Conservation (phyloP, 2,888 invertebrate genomes). For the Stramonita haemastoma region DNA sequence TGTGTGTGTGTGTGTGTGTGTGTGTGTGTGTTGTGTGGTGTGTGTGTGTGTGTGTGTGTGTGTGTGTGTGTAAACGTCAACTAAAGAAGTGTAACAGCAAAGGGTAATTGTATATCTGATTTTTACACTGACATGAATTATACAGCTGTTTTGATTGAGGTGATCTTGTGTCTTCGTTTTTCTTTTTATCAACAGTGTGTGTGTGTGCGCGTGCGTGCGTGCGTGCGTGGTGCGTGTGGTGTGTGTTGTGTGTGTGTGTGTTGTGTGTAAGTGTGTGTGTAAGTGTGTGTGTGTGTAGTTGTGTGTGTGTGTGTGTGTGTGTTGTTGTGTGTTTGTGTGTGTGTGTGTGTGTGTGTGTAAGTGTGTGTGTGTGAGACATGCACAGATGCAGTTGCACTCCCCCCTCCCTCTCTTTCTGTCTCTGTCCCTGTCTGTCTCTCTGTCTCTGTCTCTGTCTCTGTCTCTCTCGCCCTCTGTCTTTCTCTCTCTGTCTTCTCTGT, state of each 20-base stretch:
- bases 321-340: neutral
- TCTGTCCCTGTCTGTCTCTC: too few relatives aligned
- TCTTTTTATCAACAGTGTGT: neutral
- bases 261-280: constrained; percentile 2
- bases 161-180: neutral
- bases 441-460: neutral
- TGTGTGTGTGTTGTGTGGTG: too few relatives aligned
- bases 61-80: too few relatives aligned
- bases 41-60: too few relatives aligned
- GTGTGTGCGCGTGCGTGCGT: neutral
- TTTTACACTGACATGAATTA: neutral
- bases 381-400: neutral
- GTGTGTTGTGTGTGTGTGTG: neutral
- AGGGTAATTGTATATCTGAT: neutral
- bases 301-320: neutral
- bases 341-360: neutral
- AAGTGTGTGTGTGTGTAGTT: neutral
- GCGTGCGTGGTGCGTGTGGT: too few relatives aligned
- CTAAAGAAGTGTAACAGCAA: too few relatives aligned
- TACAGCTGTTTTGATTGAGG: neutral
- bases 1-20: too few relatives aligned
- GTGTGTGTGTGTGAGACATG: neutral
- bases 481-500: too few relatives aligned
- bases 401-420: too few relatives aligned
- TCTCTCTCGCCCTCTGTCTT: too few relatives aligned